Conservation (phyloP, 2,797 vertebrate genomes). For the Danio kyathit region DNA sequence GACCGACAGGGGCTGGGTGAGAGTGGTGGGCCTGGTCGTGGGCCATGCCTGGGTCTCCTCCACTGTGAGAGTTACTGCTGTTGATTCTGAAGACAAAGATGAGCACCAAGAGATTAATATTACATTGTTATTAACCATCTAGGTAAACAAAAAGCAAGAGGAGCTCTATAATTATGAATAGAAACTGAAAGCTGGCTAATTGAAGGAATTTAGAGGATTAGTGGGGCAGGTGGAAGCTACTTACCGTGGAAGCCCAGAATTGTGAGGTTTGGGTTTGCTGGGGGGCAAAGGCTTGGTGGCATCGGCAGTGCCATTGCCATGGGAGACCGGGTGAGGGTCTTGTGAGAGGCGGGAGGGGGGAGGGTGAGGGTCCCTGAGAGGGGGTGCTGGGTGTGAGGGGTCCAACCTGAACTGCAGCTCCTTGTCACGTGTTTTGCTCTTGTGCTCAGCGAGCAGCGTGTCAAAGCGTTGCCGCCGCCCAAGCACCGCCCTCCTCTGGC, state of each 20-base stretch:
- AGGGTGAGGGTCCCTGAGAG: constrained; percentile 98
- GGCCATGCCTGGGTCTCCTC: constrained; percentile 84
- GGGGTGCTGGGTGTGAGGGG: constrained; percentile 90
- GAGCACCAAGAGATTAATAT: too few species aligned
- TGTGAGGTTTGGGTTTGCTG: constrained; percentile 94
- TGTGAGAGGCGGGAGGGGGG: constrained; percentile 85
- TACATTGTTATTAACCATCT: not conserved
- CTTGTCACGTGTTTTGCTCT: constrained; percentile 96
- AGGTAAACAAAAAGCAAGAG: not conserved
- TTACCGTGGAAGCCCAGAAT: constrained; percentile 97
- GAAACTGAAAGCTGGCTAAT: not conserved
- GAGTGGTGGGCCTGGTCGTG: constrained; percentile 88
- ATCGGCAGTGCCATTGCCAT: constrained; percentile 86
- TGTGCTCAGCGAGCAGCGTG: constrained; percentile 96
- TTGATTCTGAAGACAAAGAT: constrained; percentile 80
- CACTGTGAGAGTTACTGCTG: constrained; percentile 86
- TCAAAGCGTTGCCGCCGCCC: constrained; percentile 98
- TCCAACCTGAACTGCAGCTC: constrained; percentile 89
- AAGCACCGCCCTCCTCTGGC: constrained; percentile 97
- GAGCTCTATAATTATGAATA: not conserved
- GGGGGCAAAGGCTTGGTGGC: constrained; percentile 89
- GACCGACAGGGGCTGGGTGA: constrained; percentile 83
- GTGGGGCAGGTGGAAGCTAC: constrained; percentile 43
- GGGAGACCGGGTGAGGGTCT: constrained; percentile 87
- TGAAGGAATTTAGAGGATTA: not conserved